Evolutionary conservation across 2,888 invertebrate species (phyloP).

Genomic region (Mactromeris polynyma): DNA sequence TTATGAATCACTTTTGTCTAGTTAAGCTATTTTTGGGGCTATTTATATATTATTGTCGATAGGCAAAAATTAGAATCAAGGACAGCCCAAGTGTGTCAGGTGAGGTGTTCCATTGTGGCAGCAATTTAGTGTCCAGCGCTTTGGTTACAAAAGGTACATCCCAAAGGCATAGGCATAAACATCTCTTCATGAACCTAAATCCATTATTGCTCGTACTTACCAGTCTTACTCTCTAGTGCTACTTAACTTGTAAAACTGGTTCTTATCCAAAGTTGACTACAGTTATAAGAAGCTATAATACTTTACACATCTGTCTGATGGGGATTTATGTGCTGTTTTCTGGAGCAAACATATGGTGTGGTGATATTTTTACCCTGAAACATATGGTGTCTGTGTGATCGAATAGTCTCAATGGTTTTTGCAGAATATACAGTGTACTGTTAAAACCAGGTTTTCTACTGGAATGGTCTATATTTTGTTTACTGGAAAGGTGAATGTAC

Average conservation of each 20-base stretch:
- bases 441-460: too few relatives aligned
- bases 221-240: background rate
- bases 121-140: too few relatives aligned
- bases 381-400: background rate
- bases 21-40: too few relatives aligned
- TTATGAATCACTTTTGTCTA: too few relatives aligned
- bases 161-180: too few relatives aligned
- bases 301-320: conserved; percentile 25
- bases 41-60: too few relatives aligned
- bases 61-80: too few relatives aligned
- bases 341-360: background rate
- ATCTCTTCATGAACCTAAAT: background rate
- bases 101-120: too few relatives aligned
- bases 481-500: too few relatives aligned
- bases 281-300: conserved; percentile 5
- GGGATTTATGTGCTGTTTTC: background rate
- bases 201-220: background rate
- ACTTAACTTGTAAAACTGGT: background rate
- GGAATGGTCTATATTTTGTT: too few relatives aligned
- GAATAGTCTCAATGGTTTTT: background rate
- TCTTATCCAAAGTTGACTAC: background rate
- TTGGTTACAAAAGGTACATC: too few relatives aligned
- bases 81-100: too few relatives aligned
- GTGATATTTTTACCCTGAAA: background rate
- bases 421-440: background rate